These are phyloP conservation scores for Gulo gulo DNA, from an alignment of 2,113 vertebrate genomes.

Conservation along the genomic window DNA sequence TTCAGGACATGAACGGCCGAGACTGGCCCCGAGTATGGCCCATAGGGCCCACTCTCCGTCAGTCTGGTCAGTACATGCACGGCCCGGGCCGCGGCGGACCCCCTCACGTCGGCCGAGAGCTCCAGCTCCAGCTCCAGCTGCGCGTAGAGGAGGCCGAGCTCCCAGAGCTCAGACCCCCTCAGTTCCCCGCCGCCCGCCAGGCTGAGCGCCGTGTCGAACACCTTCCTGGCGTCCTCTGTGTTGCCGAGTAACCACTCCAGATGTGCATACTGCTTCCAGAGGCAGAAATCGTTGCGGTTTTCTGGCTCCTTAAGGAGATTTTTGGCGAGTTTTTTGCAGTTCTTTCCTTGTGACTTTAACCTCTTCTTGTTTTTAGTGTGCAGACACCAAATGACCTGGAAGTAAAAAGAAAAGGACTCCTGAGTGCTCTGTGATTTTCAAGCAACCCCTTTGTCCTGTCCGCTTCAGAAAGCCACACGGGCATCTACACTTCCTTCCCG, in stretches of 20 bases:
- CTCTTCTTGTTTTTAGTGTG: conserved; percentile 88
- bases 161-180: conserved; percentile 84
- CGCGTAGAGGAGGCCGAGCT: conserved; percentile 91
- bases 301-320: conserved; percentile 92
- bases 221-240: conserved; percentile 91
- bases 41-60: conserved; percentile 82
- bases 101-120: conserved; percentile 15
- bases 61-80: conserved; percentile 87
- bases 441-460: rapidly evolving
- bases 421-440: background rate
- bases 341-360: conserved; percentile 91
- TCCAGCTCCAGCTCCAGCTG: conserved; percentile 91
- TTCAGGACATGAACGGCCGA: conserved; percentile 88
- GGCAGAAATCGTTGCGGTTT: conserved; percentile 88
- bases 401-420: background rate
- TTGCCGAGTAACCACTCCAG: conserved; percentile 97
- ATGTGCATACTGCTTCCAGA: conserved; percentile 94
- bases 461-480: background rate
- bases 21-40: conserved; percentile 80
- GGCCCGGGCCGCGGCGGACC: conserved; percentile 79
- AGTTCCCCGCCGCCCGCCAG: conserved; percentile 82
- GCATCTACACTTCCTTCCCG: rapidly evolving
- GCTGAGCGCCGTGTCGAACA: conserved; percentile 89
- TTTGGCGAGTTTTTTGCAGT: conserved; percentile 92
- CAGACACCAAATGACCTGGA: conserved; percentile 88